Evolutionary conservation across 2,113 vertebrate species (phyloP), one percentile per base, ranked within the genome.

Genomic region (Anarrhichthys ocellatus): DNA sequence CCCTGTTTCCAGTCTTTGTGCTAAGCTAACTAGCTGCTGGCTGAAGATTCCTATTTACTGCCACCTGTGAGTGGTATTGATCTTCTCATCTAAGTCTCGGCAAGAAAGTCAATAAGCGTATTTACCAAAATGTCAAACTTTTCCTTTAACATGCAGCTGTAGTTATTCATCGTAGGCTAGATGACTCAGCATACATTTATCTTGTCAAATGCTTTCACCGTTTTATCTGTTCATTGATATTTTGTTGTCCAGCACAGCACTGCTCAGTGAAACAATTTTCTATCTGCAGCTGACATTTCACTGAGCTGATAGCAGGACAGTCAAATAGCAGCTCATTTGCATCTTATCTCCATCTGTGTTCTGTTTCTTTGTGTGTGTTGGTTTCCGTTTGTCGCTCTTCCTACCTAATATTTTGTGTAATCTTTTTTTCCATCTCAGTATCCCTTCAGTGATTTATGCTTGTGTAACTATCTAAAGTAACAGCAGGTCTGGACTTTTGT

Each of bases 241-340:
- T 82, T 63, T 38, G 56, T 66, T 32, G 83, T 67, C 24, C 65
- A n/a, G 32, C 66, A 46, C 48, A 56, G 15, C 29, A 2, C 29
- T 29, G 20, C 70, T 77, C 46, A 4, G 27, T 36, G 36, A 70
- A 76, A 67, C 46, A 36, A 10, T 29, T 58, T 32, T 46, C 24
- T n/a, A 24, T 40, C 52, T 56, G 15, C 52, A 73, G 54, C 44
- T 78, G 80, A 27, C 62, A 65, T 87, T 81, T 87, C 22, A 14
- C 40, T 46, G 7, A 27, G 24, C 56, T 34, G 32, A 88, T 36
- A 76, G 67, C 59, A 75, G 36, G 14, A 3, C 42, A 20, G 29
- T 71, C 71, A 59, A 7, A 68, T 56, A 38, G 29, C 6, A 10
- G 62, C 10, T 64, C 20, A 38, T 29, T 73, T 87, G 70, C 62